Conservation (phyloP, 2,888 invertebrate genomes). For the Hirudinaria manillensis region DNA sequence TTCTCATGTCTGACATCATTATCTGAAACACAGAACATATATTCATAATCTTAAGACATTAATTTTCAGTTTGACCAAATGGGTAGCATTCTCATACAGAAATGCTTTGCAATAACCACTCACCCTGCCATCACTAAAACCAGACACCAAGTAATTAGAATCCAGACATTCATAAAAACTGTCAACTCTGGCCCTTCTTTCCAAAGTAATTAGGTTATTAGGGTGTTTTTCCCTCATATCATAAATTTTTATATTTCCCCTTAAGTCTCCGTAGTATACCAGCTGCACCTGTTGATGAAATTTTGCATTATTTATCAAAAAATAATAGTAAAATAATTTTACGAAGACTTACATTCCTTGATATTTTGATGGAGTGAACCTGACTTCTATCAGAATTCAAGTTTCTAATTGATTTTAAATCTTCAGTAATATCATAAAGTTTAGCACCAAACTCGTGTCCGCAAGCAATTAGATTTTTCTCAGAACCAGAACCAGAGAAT, state of each 20-base stretch:
- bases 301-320: background rate
- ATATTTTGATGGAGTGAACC: background rate
- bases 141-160: background rate
- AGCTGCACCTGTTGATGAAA: background rate
- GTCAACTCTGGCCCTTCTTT: background rate
- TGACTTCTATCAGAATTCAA: background rate
- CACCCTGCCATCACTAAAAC: background rate
- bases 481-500: background rate
- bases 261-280: background rate
- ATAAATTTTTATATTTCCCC: background rate
- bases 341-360: background rate
- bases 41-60: background rate
- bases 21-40: conserved; percentile 14
- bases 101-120: background rate
- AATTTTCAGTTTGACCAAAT: no score
- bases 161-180: background rate
- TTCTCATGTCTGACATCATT: background rate
- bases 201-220: background rate
- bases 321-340: background rate
- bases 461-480: background rate
- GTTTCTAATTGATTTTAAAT: background rate
- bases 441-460: background rate
- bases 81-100: background rate
- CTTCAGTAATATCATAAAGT: background rate
- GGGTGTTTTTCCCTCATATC: background rate